Evolutionary conservation across 2,888 invertebrate genomes (phyloP).

Genomic region (Aleiodes testaceus): DNA sequence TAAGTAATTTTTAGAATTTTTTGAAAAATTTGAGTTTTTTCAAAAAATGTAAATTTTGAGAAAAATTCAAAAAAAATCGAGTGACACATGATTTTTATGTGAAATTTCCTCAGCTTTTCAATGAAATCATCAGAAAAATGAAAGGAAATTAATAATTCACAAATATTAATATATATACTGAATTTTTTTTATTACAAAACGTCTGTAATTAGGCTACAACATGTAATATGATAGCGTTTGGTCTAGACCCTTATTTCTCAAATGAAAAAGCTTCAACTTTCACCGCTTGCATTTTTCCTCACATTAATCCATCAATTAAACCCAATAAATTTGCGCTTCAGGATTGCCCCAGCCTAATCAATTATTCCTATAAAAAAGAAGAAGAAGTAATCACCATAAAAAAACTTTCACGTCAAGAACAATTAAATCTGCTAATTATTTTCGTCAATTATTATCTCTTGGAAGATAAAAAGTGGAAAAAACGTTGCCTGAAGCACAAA

Average conservation of each 20-base stretch:
- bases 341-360: slow-evolving; percentile 48
- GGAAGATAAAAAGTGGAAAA: slow-evolving; percentile 41
- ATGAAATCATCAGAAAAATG: neutral
- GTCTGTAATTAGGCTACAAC: slow-evolving; percentile 72
- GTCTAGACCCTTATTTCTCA: slow-evolving; percentile 68
- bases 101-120: no score
- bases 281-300: slow-evolving; percentile 61
- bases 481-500: slow-evolving; percentile 63
- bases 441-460: neutral
- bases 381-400: neutral
- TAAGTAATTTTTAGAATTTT: no score
- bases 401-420: neutral
- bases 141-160: neutral
- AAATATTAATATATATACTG: slow-evolving; percentile 65
- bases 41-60: no score
- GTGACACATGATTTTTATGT: no score
- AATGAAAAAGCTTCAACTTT: slow-evolving; percentile 65
- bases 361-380: slow-evolving; percentile 1
- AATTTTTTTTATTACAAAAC: slow-evolving; percentile 71
- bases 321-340: slow-evolving; percentile 59
- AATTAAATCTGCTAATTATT: neutral
- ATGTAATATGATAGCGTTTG: slow-evolving; percentile 72
- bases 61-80: no score
- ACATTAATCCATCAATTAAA: slow-evolving; percentile 47
- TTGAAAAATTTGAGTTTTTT: no score